A percentile compares a stretch with the other conserved stretches of the same genome.
These are phyloP conservation scores for Gymnorhina tibicen DNA, from an alignment of 2,113 vertebrate species.

Conservation along the genomic window DNA sequence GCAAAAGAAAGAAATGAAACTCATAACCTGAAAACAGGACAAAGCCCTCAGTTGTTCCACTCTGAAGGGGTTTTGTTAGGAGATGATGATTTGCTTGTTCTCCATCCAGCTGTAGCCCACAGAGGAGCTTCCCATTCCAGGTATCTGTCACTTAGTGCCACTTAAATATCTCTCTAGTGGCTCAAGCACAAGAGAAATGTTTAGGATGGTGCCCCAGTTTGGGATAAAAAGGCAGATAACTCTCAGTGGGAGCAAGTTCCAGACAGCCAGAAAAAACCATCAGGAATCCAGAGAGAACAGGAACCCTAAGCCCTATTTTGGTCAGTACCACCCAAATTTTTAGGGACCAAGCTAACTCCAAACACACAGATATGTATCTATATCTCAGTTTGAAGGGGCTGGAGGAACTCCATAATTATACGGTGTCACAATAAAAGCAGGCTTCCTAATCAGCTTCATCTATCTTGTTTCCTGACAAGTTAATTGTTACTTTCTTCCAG, in stretches of 20 bases:
- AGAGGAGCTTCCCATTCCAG: not conserved
- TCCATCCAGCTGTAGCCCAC: not conserved
- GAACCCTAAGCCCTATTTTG: not conserved
- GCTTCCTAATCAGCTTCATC: not conserved
- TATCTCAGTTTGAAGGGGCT: not conserved
- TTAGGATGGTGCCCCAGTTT: accelerated
- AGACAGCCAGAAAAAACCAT: not conserved
- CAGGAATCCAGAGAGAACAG: not conserved
- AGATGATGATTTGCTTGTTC: not conserved
- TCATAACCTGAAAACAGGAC: not conserved
- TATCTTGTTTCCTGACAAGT: not conserved
- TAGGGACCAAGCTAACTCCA: not conserved
- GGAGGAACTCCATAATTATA: not conserved
- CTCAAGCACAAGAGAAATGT: not conserved
- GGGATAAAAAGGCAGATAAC: not conserved
- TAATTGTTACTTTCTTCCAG: not conserved
- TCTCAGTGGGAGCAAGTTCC: not conserved
- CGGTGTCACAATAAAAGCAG: not conserved
- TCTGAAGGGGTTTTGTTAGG: not conserved
- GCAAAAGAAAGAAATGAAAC: not conserved
- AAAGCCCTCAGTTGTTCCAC: not conserved
- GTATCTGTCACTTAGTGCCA: not conserved
- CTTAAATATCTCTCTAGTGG: not conserved
- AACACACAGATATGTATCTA: accelerated
- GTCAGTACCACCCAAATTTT: not conserved